These are phyloP conservation scores for Netelia melanura DNA, from an alignment of 2,888 invertebrate species.

Conservation along the genomic window DNA sequence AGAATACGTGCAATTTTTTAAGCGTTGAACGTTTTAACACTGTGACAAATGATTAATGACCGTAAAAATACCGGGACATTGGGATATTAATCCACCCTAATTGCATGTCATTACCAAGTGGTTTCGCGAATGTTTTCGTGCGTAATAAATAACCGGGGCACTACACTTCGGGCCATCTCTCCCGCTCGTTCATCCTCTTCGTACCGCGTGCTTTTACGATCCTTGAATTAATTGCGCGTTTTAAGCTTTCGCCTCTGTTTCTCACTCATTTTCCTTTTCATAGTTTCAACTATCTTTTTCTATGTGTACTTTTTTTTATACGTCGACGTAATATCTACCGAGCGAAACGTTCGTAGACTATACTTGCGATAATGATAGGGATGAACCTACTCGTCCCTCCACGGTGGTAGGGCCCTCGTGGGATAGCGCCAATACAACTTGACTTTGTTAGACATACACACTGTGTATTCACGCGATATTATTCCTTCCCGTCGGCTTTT, in stretches of 20 bases:
- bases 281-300: constrained; percentile 13
- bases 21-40: constrained; percentile 48
- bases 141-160: constrained; percentile 66
- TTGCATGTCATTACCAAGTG: constrained; percentile 66
- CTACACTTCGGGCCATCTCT: constrained; percentile 42
- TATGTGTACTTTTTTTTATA: constrained; percentile 51
- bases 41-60: constrained; percentile 70
- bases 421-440: constrained; percentile 5
- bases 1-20: constrained; percentile 23
- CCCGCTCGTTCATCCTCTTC: constrained; percentile 9
- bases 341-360: constrained; percentile 65
- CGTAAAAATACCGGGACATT: constrained; percentile 66
- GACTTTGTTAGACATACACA: constrained; percentile 24
- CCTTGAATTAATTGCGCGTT: constrained; percentile 66
- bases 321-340: constrained; percentile 46
- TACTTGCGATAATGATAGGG: constrained; percentile 71
- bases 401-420: constrained; percentile 59
- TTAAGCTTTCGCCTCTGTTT: constrained; percentile 45
- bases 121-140: constrained; percentile 62
- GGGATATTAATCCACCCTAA: constrained; percentile 67
- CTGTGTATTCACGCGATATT: constrained; percentile 69
- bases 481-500: constrained; percentile 47
- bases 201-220: constrained; percentile 50
- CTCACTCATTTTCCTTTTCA: constrained; percentile 4
- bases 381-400: constrained; percentile 37